These are phyloP conservation scores for Plestiodon gilberti DNA, from an alignment of 2,113 vertebrate species.

Conservation along the genomic window DNA sequence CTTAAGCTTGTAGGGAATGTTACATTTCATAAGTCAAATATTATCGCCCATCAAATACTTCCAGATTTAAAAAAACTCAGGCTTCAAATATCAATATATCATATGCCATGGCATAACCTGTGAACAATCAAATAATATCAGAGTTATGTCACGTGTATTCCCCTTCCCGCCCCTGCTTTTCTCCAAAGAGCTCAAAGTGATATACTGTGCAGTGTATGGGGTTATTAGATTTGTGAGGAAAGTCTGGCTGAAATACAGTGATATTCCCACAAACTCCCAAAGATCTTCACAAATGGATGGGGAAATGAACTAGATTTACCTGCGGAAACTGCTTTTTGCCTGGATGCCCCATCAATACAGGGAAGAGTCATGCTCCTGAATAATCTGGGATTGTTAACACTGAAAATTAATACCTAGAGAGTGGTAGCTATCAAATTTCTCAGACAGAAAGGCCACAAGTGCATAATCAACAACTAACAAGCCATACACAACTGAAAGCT, in stretches of 20 bases:
- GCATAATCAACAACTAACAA: background rate
- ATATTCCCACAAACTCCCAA: background rate
- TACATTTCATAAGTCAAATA: background rate
- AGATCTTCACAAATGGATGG: background rate
- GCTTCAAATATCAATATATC: background rate
- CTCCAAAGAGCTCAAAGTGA: background rate
- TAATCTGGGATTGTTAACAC: background rate
- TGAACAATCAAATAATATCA: background rate
- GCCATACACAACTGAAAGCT: background rate
- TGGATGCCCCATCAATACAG: too few relatives aligned
- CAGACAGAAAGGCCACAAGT: background rate
- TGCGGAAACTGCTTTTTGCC: background rate
- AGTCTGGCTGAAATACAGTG: background rate
- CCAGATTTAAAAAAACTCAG: background rate
- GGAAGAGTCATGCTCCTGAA: background rate
- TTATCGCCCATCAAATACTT: background rate
- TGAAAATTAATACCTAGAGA: background rate
- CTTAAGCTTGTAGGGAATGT: too few relatives aligned
- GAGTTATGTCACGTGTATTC: background rate
- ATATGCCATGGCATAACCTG: background rate
- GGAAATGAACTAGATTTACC: background rate
- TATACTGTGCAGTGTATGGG: background rate
- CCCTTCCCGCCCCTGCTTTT: background rate
- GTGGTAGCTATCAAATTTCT: background rate
- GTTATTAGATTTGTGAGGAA: background rate